Conservation (phyloP, 2,888 invertebrate species). For the Thymelicus acteon region DNA sequence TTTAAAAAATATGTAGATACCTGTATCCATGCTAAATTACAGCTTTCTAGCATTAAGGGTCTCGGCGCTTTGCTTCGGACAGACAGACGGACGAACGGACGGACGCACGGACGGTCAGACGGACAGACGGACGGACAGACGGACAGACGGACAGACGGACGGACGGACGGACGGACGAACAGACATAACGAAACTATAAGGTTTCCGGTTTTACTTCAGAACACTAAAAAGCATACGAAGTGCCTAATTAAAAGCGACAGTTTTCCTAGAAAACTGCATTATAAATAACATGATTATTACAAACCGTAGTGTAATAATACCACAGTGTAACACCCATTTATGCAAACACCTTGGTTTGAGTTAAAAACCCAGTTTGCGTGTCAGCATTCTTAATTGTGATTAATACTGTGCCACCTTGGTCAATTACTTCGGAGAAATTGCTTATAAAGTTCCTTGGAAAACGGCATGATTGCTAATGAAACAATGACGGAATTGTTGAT, state of each 20-base stretch:
- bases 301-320: slow-evolving; percentile 1
- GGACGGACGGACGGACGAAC: too few relatives aligned
- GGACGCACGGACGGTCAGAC: too few relatives aligned
- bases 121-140: too few relatives aligned
- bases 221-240: background rate
- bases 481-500: background rate
- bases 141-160: too few relatives aligned
- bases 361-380: slow-evolving; percentile 45
- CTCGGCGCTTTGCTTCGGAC: too few relatives aligned
- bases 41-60: too few relatives aligned
- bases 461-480: slow-evolving; percentile 40
- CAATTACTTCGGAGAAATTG: slow-evolving; percentile 46
- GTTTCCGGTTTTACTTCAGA: too few relatives aligned
- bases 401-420: slow-evolving; percentile 47
- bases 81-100: too few relatives aligned
- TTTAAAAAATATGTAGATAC: too few relatives aligned
- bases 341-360: slow-evolving; percentile 13
- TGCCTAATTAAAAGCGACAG: slow-evolving; percentile 9
- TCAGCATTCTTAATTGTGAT: slow-evolving; percentile 46
- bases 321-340: slow-evolving; percentile 11
- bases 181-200: too few relatives aligned
- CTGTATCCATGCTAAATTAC: too few relatives aligned
- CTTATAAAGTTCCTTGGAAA: slow-evolving; percentile 26
- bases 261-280: slow-evolving; percentile 6
- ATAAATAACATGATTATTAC: slow-evolving; percentile 16